Evolutionary conservation across 2,113 vertebrate genomes (phyloP), one percentile per base, ranked within the genome.

Genomic region (Pterocles gutturalis): DNA sequence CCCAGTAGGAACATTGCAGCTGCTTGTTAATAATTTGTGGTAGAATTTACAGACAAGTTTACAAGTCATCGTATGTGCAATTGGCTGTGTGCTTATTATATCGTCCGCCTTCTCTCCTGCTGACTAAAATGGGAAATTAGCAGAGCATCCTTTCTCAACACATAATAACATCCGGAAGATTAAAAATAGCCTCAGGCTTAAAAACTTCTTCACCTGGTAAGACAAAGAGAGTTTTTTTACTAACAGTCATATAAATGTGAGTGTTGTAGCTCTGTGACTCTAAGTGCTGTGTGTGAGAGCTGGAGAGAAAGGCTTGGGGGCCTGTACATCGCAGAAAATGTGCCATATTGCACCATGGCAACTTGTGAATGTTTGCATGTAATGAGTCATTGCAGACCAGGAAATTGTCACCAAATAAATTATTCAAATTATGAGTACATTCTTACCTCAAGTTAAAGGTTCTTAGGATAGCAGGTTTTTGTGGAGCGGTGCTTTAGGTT

Each of bases 11-110:
- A 67, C 86, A 41, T 38, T 82, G 65, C 83, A 95, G 80, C 60
- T 92, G 43, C 69, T 95, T 93, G 83, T 92, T 96, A 94, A 95
- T 89, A 82, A 85, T 84, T 93, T 72, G 72, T 92, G 61, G 57
- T 45, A 72, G 89, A 91, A 87, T 92, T 87, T 87, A 76, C 83
- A 69, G 92, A 38, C 33, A 54, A 92, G 80, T 87, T 91, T 95
- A 75, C 83, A 90, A 92, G 92, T 83, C 77, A 61, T 76, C 53
- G 7, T 79, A 62, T 81, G 69, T 60, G 69, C 69, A 61, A 3
- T 87, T 0, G 3, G 5, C 90, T 67, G 45, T 53, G 69, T 45
- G 19, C 43, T 90, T 84, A 53, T 83, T 95, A 51, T 31, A 49
- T 20, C 2, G 2, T 61, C 83, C 89, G 85, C 64, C 33, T 90